Base-by-base conservation (phyloP, 64 coral and sea anemone genomes). In the Exaiptasia diaphana region DNA sequence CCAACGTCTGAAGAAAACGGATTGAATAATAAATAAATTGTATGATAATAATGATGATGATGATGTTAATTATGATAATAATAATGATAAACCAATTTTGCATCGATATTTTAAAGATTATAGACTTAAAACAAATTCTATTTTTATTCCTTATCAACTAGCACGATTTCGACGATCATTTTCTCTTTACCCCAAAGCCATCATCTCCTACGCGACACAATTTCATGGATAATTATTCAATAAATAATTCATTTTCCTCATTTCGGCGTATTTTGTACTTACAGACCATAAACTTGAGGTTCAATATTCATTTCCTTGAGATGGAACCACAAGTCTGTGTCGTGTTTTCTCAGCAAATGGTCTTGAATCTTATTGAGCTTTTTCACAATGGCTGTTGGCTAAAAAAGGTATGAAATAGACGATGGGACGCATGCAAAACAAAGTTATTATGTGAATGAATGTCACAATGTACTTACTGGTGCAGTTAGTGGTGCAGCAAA, bases 281-380 rank as follows among this genome's bases (percentile, higher is more conserved):
- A 99, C 95, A 99, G 86, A 35, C 95, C 95, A 75, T 99, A 99
- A 4, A 99, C 38, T 77, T 99, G 95, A 15, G 95, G 95, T 7
- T 64, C 86, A 49, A 99, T 99, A 26, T 99, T 75, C 28, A 92
- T 44, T 9, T 78, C 81, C 54, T 84, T 92, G 44, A 99, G 22
- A 42, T 92, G 95, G 21, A 74, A 58, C 83, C 90, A 99, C 60
- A 99, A 44, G 38, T 92, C 95, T 12, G 45, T 13, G 30, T 99
- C 95, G 48, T 88, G 81, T 68, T 93, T 99, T 45, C 86, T 99
- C 3, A 99, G 69, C 95, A 99, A 92, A 35, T 91, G 74, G 32
- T 99, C 95, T 27, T 99, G 95, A 58, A 99, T 99, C 71, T 87
- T 68, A 58, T 89, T 99, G 25, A 99, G 56, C 50, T 99, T 99